Evolutionary conservation across 1,140 invertebrate species (phyloP).

Genomic region (Drosophila subobscura): DNA sequence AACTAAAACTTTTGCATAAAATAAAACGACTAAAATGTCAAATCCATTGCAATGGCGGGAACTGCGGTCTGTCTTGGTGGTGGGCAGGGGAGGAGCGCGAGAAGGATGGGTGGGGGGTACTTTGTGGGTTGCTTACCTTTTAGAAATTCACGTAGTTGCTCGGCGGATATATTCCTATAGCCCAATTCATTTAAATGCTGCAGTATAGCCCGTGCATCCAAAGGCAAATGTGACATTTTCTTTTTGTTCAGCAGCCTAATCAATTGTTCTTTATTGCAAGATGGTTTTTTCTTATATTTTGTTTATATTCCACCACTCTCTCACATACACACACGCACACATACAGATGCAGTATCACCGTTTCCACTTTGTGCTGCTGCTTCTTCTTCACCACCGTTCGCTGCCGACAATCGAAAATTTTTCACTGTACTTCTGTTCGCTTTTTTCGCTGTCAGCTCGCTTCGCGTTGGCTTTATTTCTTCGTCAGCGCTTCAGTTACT

Average conservation of each 20-base stretch:
- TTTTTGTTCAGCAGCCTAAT: constrained; percentile 40
- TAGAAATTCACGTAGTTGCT: constrained; percentile 85
- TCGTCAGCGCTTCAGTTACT: constrained; percentile 22
- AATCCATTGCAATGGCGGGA: constrained; percentile 49
- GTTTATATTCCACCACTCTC: constrained; percentile 62
- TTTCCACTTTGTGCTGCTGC: constrained; percentile 65
- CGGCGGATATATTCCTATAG: constrained; percentile 84
- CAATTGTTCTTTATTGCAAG: constrained; percentile 56
- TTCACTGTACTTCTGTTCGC: constrained; percentile 73
- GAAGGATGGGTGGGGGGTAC: neutral
- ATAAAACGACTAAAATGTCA: constrained; percentile 48
- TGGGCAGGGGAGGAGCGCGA: neutral
- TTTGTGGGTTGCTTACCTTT: constrained; percentile 78
- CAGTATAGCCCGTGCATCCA: constrained; percentile 84
- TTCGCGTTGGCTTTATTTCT: constrained; percentile 46
- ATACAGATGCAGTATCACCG: constrained; percentile 42
- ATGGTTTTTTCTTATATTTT: constrained; percentile 43
- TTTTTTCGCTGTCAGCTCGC: constrained; percentile 28
- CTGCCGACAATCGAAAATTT: constrained; percentile 74
- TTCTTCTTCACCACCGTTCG: constrained; percentile 43
- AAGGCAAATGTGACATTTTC: constrained; percentile 83
- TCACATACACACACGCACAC: constrained; percentile 34
- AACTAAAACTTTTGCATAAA: constrained; percentile 49
- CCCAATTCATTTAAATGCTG: constrained; percentile 84
- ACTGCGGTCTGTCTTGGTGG: constrained; percentile 22